A percentile compares a stretch with the other conserved stretches of the same genome.
Conservation (phyloP, 2,888 invertebrate genomes). For the Dolichopus griseipennis region DNA sequence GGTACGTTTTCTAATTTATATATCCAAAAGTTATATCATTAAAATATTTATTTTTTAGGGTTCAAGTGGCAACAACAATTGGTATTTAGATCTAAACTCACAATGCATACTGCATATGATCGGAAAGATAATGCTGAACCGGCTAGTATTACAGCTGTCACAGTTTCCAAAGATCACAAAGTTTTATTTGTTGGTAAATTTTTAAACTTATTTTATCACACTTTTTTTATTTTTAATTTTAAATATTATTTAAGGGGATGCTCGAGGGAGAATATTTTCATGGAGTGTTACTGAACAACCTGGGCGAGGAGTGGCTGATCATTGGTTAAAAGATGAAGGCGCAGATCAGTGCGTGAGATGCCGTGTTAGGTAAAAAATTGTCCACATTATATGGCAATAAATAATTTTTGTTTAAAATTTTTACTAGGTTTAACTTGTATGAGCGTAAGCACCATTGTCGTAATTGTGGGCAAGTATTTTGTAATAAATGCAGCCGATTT, state of each 20-base stretch:
- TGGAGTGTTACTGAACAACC: conserved; percentile 90
- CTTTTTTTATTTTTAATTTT: not conserved
- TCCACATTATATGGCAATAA: not conserved
- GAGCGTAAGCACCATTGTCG: conserved; percentile 96
- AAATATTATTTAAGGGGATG: conserved; percentile 58
- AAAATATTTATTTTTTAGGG: conserved; percentile 41
- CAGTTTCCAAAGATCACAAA: conserved; percentile 71
- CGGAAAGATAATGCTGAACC: conserved; percentile 95
- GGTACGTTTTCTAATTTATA: conserved; percentile 25
- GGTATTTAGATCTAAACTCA: conserved; percentile 87
- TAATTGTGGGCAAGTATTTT: conserved; percentile 95
- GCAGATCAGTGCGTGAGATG: conserved; percentile 87
- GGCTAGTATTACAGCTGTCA: conserved; percentile 89
- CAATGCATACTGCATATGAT: conserved; percentile 96
- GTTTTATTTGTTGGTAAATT: conserved; percentile 46
- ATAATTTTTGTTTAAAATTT: not conserved
- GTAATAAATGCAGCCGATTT: conserved; percentile 92
- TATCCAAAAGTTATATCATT: not conserved
- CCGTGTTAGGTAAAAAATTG: conserved; percentile 51
- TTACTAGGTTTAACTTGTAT: conserved; percentile 73
- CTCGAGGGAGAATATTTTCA: conserved; percentile 82
- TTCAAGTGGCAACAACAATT: conserved; percentile 87
- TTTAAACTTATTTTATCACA: not conserved
- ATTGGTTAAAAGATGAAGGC: conserved; percentile 94
- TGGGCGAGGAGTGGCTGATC: conserved; percentile 79